phyloP scores from a whole-genome alignment of 2,113 vertebrate genomes.

The Carassius gibelio region DNA sequence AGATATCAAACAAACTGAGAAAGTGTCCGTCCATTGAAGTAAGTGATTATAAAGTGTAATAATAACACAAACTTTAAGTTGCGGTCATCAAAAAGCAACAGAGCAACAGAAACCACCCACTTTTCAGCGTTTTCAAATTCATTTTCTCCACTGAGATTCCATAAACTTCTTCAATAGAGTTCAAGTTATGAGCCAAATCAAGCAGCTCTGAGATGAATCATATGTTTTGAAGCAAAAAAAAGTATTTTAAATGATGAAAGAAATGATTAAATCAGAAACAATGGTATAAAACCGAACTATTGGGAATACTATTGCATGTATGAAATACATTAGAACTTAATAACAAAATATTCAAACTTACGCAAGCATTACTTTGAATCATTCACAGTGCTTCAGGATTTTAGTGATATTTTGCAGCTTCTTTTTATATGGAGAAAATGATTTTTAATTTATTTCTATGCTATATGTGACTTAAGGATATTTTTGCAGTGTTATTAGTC shows the following conservation, averaged over 20 bases:
- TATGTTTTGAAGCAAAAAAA: not conserved
- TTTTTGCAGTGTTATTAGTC: not conserved
- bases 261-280: not conserved
- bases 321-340: not conserved
- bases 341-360: not conserved
- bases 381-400: not conserved
- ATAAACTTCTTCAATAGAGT: not conserved
- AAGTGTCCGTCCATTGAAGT: constrained; percentile 56
- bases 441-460: not conserved
- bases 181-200: not conserved
- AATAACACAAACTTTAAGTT: constrained; percentile 49
- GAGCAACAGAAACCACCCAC: not conserved
- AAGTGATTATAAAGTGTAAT: constrained; percentile 60
- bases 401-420: not conserved
- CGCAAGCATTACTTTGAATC: not conserved
- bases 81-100: constrained; percentile 57
- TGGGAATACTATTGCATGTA: not conserved
- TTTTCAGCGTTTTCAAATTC: not conserved
- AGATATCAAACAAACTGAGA: constrained; percentile 51
- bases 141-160: not conserved
- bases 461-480: not conserved
- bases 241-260: not conserved
- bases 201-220: not conserved
- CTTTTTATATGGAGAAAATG: constrained; percentile 1
- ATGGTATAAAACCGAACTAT: not conserved